These are phyloP conservation scores for Drosophila ezoana DNA, from an alignment of 2,888 invertebrate genomes.

Conservation along the genomic window DNA sequence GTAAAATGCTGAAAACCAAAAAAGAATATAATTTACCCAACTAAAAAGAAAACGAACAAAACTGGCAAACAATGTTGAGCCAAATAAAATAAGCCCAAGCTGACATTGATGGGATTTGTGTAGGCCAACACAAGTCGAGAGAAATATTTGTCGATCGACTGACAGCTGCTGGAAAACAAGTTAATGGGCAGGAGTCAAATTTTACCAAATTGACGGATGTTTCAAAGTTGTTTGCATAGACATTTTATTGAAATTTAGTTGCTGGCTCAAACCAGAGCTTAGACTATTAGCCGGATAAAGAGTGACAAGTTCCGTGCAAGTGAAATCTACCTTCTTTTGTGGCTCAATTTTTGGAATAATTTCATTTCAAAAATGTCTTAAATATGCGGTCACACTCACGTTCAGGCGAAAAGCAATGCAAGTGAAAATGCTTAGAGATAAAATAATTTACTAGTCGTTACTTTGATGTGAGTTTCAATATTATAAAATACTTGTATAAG, in stretches of 20 bases:
- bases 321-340: not conserved
- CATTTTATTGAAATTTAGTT: conserved; percentile 51
- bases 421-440: conserved; percentile 5
- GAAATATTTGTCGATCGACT: conserved; percentile 36
- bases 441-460: conserved; percentile 22
- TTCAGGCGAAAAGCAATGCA: conserved; percentile 16
- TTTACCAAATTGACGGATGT: conserved; percentile 21
- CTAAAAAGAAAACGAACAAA: conserved; percentile 33
- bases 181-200: conserved; percentile 10
- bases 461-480: conserved; percentile 40
- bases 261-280: conserved; percentile 10
- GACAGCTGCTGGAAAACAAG: conserved; percentile 34
- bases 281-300: conserved; percentile 21
- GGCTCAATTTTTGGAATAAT: not conserved
- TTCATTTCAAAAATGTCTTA: not conserved
- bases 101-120: conserved; percentile 70
- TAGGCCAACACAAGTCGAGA: conserved; percentile 31
- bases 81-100: conserved; percentile 51
- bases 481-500: conserved; percentile 15
- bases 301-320: conserved; percentile 25
- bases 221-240: conserved; percentile 12
- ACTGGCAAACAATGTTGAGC: conserved; percentile 15
- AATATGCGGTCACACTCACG: conserved; percentile 9
- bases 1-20: conserved; percentile 15
- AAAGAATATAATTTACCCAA: conserved; percentile 46